phyloP scores from a whole-genome alignment of 2,113 vertebrate species.

The Rhodinocichla rosea region DNA sequence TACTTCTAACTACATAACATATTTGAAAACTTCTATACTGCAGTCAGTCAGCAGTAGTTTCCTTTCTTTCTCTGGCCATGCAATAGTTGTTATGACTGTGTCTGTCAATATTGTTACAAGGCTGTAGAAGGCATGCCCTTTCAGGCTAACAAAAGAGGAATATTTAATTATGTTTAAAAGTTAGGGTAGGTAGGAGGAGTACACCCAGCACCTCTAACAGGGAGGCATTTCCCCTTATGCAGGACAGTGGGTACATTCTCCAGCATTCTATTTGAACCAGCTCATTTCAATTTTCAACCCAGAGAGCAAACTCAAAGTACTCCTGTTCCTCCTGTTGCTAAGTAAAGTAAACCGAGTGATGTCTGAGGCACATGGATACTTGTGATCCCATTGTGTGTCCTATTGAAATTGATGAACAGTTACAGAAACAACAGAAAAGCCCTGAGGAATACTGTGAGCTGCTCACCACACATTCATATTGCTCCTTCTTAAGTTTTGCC shows the following conservation, averaged over 20 bases:
- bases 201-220: background rate
- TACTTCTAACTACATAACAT: background rate
- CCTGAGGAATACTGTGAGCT: background rate
- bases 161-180: background rate
- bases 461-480: background rate
- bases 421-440: background rate
- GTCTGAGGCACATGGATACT: rapidly evolving
- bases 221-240: background rate
- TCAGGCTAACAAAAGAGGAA: background rate
- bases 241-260: background rate
- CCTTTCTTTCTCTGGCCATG: background rate
- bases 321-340: background rate
- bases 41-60: background rate
- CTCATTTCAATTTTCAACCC: background rate
- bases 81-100: background rate
- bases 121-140: background rate
- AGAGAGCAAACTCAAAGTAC: background rate
- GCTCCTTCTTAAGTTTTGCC: background rate
- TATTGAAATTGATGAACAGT: background rate
- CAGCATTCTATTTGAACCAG: background rate
- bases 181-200: background rate
- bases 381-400: background rate
- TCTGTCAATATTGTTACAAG: background rate
- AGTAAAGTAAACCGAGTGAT: background rate
- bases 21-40: background rate